A percentile compares a stretch with the other conserved stretches of the same genome.
phyloP scores from a whole-genome alignment of 2,797 vertebrate species.

The Propithecus perrieri region DNA sequence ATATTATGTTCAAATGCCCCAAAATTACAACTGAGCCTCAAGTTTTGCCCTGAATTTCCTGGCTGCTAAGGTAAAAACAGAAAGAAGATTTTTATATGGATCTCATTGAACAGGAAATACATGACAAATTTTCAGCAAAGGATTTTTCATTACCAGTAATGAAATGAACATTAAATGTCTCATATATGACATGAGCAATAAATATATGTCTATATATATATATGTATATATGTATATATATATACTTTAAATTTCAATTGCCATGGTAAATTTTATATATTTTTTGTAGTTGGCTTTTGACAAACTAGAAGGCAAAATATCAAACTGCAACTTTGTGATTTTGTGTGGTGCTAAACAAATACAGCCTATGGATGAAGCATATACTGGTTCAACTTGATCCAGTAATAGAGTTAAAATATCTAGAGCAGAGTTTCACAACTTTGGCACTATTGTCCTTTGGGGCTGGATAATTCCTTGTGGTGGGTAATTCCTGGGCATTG shows the following conservation, averaged over 20 bases:
- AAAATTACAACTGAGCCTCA: conserved; percentile 2
- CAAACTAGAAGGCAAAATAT: not conserved
- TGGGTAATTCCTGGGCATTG: not conserved
- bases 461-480: not conserved
- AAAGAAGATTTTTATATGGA: not conserved
- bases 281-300: not conserved
- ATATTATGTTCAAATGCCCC: not conserved
- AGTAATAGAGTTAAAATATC: not conserved
- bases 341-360: not conserved
- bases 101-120: not conserved
- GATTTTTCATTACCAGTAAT: not conserved
- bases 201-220: too few relatives aligned
- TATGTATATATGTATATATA: too few relatives aligned
- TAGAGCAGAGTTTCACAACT: not conserved
- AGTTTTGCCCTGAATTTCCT: not conserved
- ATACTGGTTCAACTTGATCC: not conserved
- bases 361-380: not conserved
- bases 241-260: not conserved
- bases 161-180: not conserved
- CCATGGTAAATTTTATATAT: not conserved
- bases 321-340: not conserved
- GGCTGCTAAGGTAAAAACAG: not conserved
- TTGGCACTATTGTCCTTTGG: not conserved
- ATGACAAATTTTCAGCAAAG: conserved; percentile 3
- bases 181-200: not conserved